Base-by-base conservation (phyloP, 2,888 invertebrate species). In the Galerucella pusilla region DNA sequence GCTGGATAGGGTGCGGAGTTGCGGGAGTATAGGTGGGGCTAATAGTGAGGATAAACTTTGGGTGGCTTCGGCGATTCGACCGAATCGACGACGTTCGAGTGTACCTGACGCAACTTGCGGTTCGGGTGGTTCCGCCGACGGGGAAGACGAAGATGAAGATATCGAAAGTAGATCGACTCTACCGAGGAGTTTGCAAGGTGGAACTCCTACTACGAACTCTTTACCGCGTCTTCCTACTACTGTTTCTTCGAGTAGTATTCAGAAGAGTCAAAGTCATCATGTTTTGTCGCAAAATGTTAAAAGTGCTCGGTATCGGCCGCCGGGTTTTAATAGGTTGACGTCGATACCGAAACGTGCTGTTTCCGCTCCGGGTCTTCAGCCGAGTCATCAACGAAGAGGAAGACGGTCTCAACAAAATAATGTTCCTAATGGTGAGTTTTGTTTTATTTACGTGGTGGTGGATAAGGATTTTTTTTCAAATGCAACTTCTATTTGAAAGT, bases 271-370 rank as follows among this genome's bases (percentile, higher is more conserved):
- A 82, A 92, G 90, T 82, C 90, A 91, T 78, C 89, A 90, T 78
- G 91, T 91, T 83, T 84, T 89, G 80, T 90, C 90, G 81, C 79
- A 78, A 74, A 91, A 93, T 78, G 96, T 95, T 64, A 96, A 96
- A 85, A 96, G 96, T 69, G 96, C 96, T 60, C 90, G 96, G 57
- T 96, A 96, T 86, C 90, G 96, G 5, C 95, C 96, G 1, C 96
- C 96, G 0, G 96, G 94, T 1, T 94, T 94, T 88, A 91, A 91
- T 52, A 91, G 94, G 61, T 89, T 89, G 78, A 88, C 87, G 5
- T 85, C 87, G 63, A 88, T 89, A 74, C 93, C 94, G 0, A 94
- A 94, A 80, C 89, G 95, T 49, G 93, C 94, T 0, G 92, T 93
- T 10, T 94, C 93, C 20, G 93, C 94, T 0, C 93, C 94, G 2